Base-by-base conservation (phyloP, 2,113 vertebrate species). In the Myotis lucifugus region DNA sequence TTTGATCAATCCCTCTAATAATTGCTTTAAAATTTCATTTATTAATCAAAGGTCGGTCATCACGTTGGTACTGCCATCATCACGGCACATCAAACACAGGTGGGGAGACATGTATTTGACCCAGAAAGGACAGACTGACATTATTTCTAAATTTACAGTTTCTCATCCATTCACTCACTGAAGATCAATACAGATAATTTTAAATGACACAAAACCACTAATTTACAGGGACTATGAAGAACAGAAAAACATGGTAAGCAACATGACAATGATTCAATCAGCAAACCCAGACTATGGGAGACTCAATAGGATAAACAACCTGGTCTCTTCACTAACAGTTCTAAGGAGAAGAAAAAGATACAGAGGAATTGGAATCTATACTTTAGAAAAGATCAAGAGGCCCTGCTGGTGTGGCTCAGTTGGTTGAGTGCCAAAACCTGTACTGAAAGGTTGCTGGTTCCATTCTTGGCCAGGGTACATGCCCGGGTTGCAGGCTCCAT, bases 101-200 rank as follows among this genome's bases (percentile, higher is more conserved):
- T 82, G 46, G 37, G 17, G 42, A 29, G 17, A 25, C 69, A 90
- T 29, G 67, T 0, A 3, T 34, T 19, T 18, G 3, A 76, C 23
- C 3, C n/a, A 67, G 23, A 37, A 74, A 21, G 52, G 8, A 70
- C 29, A 84, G 21, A 83, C 25, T 79, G 12, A 83, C 1, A 25
- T 1, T 61, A 34, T 66, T 82, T 88, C 56, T 73, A 48, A 90
- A 92, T 34, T 48, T 66, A n/a, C n/a, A 85, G 59, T 90, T 95
- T 83, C 77, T 90, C 42, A 87, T 70, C 5, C 1, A 70, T 48
- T 92, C 19, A 64, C 18, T 25, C 13, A 76, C 32, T 69, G 50
- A 56, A 73, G 78, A 56, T 59, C 88, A 21, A 37, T 19, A 85
- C 0, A 15, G 27, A 73, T 77, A 76, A 93, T 77, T 77, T 70